These are phyloP conservation scores for Sturnus vulgaris DNA, from an alignment of 2,113 vertebrate species.

Conservation along the genomic window DNA sequence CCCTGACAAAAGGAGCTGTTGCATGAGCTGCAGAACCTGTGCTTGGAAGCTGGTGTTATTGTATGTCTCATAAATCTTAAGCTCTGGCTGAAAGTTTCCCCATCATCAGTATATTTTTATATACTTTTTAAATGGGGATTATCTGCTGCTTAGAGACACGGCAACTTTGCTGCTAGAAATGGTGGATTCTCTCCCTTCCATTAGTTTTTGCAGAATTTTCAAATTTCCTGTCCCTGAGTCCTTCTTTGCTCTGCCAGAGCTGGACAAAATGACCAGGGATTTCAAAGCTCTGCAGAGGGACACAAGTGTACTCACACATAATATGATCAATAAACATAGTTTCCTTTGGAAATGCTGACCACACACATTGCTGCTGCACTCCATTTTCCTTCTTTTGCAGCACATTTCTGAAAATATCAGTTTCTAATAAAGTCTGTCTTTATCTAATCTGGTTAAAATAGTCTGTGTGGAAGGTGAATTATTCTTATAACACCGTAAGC, in stretches of 20 bases:
- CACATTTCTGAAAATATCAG: background rate
- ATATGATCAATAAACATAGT: background rate
- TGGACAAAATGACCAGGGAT: background rate
- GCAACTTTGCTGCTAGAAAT: background rate
- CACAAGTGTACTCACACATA: background rate
- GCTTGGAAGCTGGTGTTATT: background rate
- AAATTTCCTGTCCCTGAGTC: background rate
- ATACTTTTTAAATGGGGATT: background rate
- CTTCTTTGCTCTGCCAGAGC: background rate
- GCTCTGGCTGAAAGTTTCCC: background rate
- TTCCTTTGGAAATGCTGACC: background rate
- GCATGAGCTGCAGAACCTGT: rapidly evolving
- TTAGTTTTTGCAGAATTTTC: background rate
- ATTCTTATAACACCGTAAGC: background rate
- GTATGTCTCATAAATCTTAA: background rate
- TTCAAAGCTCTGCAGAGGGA: background rate
- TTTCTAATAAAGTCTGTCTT: background rate
- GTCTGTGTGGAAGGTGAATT: background rate
- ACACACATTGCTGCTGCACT: background rate
- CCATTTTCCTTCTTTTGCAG: background rate
- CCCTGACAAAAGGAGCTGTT: background rate
- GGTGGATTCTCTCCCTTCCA: background rate
- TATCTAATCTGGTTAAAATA: background rate
- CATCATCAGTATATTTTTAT: background rate
- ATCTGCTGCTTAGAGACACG: background rate